These are phyloP conservation scores for Scrobipalpa costella DNA, from an alignment of 2,888 invertebrate species.

Conservation along the genomic window DNA sequence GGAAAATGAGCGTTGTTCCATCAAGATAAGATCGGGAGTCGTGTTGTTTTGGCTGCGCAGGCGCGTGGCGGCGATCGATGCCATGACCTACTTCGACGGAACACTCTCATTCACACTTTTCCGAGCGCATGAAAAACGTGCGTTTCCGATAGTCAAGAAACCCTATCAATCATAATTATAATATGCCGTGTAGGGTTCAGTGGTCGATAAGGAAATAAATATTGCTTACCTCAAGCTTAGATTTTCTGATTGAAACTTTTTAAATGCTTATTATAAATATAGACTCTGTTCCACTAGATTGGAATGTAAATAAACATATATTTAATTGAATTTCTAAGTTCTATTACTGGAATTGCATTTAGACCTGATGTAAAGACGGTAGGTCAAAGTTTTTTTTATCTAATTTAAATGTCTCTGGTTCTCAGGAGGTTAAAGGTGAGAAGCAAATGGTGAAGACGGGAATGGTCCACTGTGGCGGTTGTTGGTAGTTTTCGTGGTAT, in stretches of 20 bases:
- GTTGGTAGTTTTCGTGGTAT: background rate
- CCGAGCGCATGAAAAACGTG: conserved; percentile 18
- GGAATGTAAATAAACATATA: too few species aligned
- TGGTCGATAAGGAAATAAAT: background rate
- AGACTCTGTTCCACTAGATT: too few species aligned
- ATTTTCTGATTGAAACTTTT: background rate
- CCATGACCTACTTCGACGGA: conserved; percentile 65
- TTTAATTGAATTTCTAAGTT: too few species aligned
- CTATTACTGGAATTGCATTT: too few species aligned
- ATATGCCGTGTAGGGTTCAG: background rate
- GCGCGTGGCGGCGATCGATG: conserved; percentile 70
- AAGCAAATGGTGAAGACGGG: background rate
- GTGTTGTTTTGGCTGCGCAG: conserved; percentile 48
- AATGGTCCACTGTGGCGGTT: background rate
- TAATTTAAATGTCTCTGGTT: too few species aligned
- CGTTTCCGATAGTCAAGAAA: background rate
- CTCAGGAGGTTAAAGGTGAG: too few species aligned
- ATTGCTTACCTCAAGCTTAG: background rate
- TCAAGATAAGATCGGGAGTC: conserved; percentile 36
- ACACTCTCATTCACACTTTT: conserved; percentile 35
- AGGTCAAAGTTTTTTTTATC: too few species aligned
- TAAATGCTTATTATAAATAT: too few species aligned
- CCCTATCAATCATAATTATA: conserved; percentile 4
- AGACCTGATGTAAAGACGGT: too few species aligned
- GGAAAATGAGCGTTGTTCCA: conserved; percentile 35